A percentile compares a stretch with the other conserved stretches of the same genome.
Conservation (phyloP, 2,113 vertebrate species). For the Carlito syrichta region DNA sequence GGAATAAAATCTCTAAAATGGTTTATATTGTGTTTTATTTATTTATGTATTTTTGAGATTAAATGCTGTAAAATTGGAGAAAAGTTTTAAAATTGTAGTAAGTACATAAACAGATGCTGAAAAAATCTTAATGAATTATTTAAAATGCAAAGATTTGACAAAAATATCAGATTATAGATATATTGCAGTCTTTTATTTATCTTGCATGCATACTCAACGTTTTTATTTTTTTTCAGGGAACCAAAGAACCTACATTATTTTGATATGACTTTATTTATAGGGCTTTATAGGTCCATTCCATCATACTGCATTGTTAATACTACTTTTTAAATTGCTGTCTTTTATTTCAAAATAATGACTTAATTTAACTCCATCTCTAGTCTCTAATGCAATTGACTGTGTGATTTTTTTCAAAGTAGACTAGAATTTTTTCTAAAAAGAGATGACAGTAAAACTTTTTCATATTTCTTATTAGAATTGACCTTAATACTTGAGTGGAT, state of each 20-base stretch:
- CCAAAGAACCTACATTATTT: neutral
- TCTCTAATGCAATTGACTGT: neutral
- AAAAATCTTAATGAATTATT: neutral
- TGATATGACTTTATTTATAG: neutral
- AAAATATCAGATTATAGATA: neutral
- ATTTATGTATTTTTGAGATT: neutral
- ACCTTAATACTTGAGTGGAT: neutral
- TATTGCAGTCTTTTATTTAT: neutral
- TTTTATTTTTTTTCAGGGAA: neutral
- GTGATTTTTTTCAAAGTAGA: neutral
- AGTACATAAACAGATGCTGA: neutral
- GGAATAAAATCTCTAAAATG: neutral
- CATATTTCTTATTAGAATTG: neutral
- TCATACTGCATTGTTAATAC: neutral
- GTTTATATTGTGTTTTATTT: neutral
- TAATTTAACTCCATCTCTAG: neutral
- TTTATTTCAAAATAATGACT: slow-evolving; percentile 3
- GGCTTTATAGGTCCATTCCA: neutral
- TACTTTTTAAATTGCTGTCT: neutral
- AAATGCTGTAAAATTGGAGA: neutral
- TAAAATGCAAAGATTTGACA: neutral
- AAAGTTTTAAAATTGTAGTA: neutral
- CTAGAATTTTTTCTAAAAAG: neutral
- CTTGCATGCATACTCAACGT: neutral
- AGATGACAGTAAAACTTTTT: neutral